A percentile compares a stretch with the other conserved stretches of the same genome.
These are phyloP conservation scores for Xenopus borealis DNA, from an alignment of 2,113 vertebrate species.

Conservation along the genomic window DNA sequence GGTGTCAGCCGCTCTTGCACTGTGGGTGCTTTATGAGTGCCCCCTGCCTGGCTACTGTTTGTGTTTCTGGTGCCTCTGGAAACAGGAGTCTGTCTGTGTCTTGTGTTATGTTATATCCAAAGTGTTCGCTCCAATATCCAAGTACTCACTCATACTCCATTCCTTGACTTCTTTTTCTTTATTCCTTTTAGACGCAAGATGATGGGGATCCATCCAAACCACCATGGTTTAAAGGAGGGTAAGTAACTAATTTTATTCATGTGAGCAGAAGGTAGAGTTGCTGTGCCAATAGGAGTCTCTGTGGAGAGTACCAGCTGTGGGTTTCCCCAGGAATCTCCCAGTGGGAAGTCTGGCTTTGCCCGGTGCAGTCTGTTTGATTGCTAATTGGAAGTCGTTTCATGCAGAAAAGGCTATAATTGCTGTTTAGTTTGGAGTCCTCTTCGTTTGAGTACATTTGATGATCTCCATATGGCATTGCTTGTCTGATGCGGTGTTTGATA, in stretches of 20 bases:
- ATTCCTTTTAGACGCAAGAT: slow-evolving; percentile 66
- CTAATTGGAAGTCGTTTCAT: slow-evolving; percentile 4
- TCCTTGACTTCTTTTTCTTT: slow-evolving; percentile 36
- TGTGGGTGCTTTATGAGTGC: too few species aligned
- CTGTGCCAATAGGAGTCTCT: too few species aligned
- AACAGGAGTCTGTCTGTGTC: not conserved
- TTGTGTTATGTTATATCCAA: not conserved
- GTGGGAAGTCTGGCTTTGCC: slow-evolving; percentile 9
- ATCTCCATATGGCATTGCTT: slow-evolving; percentile 7
- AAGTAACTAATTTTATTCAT: slow-evolving; percentile 53
- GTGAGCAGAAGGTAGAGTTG: too few species aligned
- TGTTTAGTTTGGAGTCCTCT: slow-evolving; percentile 10
- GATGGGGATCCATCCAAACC: slow-evolving; percentile 73
- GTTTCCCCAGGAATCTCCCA: too few species aligned
- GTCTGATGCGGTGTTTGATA: not conserved
- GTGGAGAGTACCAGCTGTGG: too few species aligned
- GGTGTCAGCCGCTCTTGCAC: too few species aligned
- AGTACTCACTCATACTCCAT: not conserved
- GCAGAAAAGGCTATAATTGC: slow-evolving; percentile 2
- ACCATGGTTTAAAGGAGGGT: slow-evolving; percentile 89
- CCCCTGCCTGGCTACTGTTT: not conserved
- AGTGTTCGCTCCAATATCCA: not conserved
- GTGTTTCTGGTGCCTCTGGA: not conserved
- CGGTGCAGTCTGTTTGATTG: not conserved
- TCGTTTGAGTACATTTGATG: rapidly evolving